These are phyloP conservation scores for Chrysolina americana DNA, from an alignment of 2,888 invertebrate species.

Conservation along the genomic window DNA sequence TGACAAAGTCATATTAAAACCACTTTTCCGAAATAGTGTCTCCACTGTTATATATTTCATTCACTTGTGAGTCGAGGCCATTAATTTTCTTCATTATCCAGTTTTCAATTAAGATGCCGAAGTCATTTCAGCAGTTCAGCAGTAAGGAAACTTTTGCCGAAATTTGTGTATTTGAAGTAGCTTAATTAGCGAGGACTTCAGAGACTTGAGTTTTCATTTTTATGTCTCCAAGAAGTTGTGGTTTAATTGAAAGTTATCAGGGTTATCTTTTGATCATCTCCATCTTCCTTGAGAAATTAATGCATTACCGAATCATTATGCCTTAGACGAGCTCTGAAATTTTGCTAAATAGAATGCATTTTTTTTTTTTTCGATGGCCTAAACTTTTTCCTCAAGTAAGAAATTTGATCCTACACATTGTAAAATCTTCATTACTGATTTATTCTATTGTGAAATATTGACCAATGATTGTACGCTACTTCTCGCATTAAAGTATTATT, in stretches of 20 bases:
- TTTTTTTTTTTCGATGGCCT: too few species aligned
- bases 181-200: conserved; percentile 50
- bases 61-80: conserved; percentile 38
- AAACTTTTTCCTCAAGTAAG: too few species aligned
- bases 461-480: too few species aligned
- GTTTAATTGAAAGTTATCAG: conserved; percentile 42
- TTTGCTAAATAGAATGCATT: too few species aligned
- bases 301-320: background rate
- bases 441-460: too few species aligned
- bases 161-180: conserved; percentile 53
- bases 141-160: conserved; percentile 46
- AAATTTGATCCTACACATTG: too few species aligned
- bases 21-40: conserved; percentile 5
- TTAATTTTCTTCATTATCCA: conserved; percentile 54
- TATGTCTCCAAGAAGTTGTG: conserved; percentile 33
- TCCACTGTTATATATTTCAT: conserved; percentile 34
- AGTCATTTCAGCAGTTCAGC: conserved; percentile 51
- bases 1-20: background rate
- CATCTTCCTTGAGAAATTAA: background rate
- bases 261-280: conserved; percentile 22
- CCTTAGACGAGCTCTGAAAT: background rate
- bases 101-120: conserved; percentile 54
- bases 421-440: too few species aligned
- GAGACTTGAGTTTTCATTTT: conserved; percentile 42
- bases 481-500: too few species aligned